Conservation (phyloP, 2,113 vertebrate species). For the Zosterops pallidus region DNA sequence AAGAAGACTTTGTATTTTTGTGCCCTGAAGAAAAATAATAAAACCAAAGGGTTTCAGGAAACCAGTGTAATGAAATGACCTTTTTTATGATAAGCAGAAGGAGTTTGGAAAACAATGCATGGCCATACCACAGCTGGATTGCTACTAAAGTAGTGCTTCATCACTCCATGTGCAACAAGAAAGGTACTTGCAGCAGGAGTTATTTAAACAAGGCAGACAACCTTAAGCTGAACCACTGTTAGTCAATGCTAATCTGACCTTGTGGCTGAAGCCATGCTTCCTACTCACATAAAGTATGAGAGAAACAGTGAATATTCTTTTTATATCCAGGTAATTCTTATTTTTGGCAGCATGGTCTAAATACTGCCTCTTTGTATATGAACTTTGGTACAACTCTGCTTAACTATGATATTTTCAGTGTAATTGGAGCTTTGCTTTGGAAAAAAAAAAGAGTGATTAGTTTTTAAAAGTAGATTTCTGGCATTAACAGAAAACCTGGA, state of each 20-base stretch:
- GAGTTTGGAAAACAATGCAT: neutral
- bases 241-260: neutral
- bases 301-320: neutral
- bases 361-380: neutral
- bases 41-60: slow-evolving; percentile 32
- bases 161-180: neutral
- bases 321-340: neutral
- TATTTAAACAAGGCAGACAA: neutral
- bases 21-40: slow-evolving; percentile 40
- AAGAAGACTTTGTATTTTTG: slow-evolving; percentile 36
- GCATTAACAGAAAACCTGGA: neutral
- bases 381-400: neutral
- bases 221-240: neutral
- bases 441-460: neutral
- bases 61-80: slow-evolving; percentile 42
- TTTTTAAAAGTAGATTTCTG: neutral
- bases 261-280: neutral
- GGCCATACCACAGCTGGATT: neutral
- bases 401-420: neutral
- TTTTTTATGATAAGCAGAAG: slow-evolving; percentile 19
- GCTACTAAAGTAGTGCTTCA: slow-evolving; percentile 6
- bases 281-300: neutral
- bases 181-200: neutral
- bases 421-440: neutral
- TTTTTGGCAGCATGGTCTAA: slow-evolving; percentile 1